A percentile compares a stretch with the other conserved stretches of the same genome.
These are phyloP conservation scores for Chydorus sphaericus DNA, from an alignment of 2,888 invertebrate genomes.

Conservation along the genomic window DNA sequence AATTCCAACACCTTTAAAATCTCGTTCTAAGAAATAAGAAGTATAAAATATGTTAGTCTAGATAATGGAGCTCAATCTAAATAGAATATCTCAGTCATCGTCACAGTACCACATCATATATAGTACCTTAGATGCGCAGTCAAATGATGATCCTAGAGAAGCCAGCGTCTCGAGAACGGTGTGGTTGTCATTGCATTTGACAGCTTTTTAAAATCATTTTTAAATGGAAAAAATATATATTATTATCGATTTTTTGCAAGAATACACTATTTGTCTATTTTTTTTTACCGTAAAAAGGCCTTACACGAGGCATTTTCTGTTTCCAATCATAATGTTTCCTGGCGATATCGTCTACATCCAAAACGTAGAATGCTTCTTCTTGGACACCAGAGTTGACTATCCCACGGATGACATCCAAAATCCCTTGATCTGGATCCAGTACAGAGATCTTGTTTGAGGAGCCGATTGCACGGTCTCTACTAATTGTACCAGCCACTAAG, in stretches of 20 bases:
- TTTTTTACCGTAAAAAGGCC: slow-evolving; percentile 74
- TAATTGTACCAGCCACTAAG: too few species aligned
- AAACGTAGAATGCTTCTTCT: slow-evolving; percentile 85
- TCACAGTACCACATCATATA: not conserved
- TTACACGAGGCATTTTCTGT: slow-evolving; percentile 66
- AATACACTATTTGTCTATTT: too few species aligned
- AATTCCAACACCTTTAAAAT: slow-evolving; percentile 64
- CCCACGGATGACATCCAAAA: slow-evolving; percentile 43
- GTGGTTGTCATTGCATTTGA: slow-evolving; percentile 90
- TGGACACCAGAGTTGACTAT: slow-evolving; percentile 45
- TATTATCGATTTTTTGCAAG: not conserved
- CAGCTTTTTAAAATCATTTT: slow-evolving; percentile 41
- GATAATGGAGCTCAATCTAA: not conserved
- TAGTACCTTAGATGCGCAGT: slow-evolving; percentile 81
- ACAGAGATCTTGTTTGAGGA: slow-evolving; percentile 39
- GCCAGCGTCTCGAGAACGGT: slow-evolving; percentile 70
- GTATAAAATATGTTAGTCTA: not conserved
- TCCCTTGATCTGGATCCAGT: slow-evolving; percentile 43
- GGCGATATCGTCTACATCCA: slow-evolving; percentile 73
- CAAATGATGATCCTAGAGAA: slow-evolving; percentile 78
- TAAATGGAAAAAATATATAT: not conserved
- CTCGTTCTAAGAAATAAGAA: slow-evolving; percentile 41
- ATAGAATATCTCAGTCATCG: not conserved
- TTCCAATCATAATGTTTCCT: slow-evolving; percentile 70
- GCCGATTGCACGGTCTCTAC: slow-evolving; percentile 34